Evolutionary conservation across 2,113 vertebrate genomes (phyloP), one percentile per base, ranked within the genome.

Genomic region (Chinchilla lanigera): DNA sequence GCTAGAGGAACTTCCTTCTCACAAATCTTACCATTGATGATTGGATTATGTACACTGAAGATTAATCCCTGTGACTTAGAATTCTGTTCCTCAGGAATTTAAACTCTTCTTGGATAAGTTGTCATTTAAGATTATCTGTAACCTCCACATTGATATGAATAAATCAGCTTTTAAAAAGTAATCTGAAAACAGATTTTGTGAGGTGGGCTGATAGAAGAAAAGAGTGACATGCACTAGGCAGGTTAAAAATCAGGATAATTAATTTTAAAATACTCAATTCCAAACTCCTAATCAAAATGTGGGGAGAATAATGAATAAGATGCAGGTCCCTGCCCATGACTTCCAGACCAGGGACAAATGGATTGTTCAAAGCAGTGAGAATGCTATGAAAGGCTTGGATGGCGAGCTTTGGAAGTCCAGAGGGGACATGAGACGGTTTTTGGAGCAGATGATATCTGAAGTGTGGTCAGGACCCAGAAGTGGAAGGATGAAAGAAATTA

Each of bases 191-290:
- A 75, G 47, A 90, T 80, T 86, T 73, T 80, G 50, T 60, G 63
- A 90, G 84, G n/a, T 89, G 30, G 44, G 19, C 30, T 90, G 65
- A 93, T 35, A 38, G 52, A 90, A 87, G 94, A 88, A 80, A 94
- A 95, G 95, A 94, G 6, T 60, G 26, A 82, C 58, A 41, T 41
- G 71, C 71, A 54, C 3, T 44, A 65, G 75, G 11, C 47, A 91
- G 50, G 65, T 86, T 94, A 93, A 91, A 95, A 93, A 63, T 90
- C 61, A 95, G 69, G 84, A 90, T 65, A 92, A 81, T 94, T 92
- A 80, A 94, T 60, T 41, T 85, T 63, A 95, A 95, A 92, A 96
- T 73, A 69, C 1, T n/a, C 73, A 93, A 86, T 91, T 63, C 56
- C 33, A 94, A 78, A 83, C 44, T 61, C 67, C 56, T 67, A 78